Conservation (phyloP, 1,140 invertebrate genomes). For the Galendromus occidentalis region DNA sequence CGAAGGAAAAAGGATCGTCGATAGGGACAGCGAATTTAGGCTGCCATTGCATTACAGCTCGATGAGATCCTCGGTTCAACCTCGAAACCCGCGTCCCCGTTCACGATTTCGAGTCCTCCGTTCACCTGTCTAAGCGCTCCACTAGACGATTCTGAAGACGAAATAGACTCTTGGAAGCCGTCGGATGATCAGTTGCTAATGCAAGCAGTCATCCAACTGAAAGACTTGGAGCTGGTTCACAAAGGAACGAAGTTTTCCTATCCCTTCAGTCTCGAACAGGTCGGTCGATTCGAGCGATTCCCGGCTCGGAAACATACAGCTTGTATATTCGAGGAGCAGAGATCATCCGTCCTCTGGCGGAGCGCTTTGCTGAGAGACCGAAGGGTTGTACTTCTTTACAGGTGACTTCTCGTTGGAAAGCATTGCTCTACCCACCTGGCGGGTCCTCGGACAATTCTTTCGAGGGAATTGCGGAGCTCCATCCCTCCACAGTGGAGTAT, state of each 20-base stretch:
- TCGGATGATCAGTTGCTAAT: constrained; percentile 86
- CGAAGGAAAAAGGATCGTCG: not conserved
- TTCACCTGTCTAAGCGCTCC: not conserved
- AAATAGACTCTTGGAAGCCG: constrained; percentile 86
- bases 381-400: too few relatives aligned
- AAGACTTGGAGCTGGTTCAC: constrained; percentile 66
- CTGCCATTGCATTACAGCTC: not conserved
- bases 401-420: not conserved
- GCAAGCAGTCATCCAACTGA: constrained; percentile 65
- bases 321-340: too few relatives aligned
- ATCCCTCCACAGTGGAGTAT: constrained; percentile 14
- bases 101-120: not conserved
- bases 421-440: not conserved
- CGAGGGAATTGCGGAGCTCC: constrained; percentile 62
- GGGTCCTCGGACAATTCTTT: constrained; percentile 38
- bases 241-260: constrained; percentile 86
- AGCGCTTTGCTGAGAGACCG: too few relatives aligned
- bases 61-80: not conserved
- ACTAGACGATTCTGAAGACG: constrained; percentile 34
- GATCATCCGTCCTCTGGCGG: too few relatives aligned
- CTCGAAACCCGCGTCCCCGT: not conserved
- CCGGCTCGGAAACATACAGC: too few relatives aligned
- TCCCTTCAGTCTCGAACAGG: constrained; percentile 74
- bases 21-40: not conserved
- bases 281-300: constrained; percentile 43